Conservation (phyloP, 64 coral and sea anemone species). For the Pocillopora damicornis region DNA sequence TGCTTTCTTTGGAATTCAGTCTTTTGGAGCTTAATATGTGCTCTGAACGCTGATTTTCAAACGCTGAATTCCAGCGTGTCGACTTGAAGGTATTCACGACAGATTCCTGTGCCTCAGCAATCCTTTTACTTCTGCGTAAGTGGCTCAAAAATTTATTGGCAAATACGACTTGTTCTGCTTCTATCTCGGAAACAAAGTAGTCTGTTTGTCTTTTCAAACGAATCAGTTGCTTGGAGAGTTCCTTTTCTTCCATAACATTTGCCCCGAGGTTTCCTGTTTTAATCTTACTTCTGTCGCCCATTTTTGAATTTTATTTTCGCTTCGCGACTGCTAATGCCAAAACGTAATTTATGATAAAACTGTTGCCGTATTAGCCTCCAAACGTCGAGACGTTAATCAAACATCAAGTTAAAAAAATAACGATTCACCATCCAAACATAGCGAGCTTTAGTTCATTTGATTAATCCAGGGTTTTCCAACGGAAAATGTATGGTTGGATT, state of each 20-base stretch:
- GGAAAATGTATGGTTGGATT: too few relatives aligned
- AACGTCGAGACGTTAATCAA: constrained; percentile 1
- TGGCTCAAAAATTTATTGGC: constrained; percentile 70
- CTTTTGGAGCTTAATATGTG: not conserved
- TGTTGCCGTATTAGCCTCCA: not conserved
- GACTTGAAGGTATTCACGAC: constrained; percentile 50
- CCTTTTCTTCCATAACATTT: constrained; percentile 70
- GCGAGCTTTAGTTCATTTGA: not conserved
- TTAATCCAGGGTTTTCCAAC: not conserved
- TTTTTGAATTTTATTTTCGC: not conserved
- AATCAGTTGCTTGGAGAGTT: constrained; percentile 44
- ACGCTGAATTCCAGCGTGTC: constrained; percentile 32
- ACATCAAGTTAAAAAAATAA: constrained; percentile 10
- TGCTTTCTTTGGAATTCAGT: not conserved
- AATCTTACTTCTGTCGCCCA: constrained; percentile 70
- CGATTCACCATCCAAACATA: constrained; percentile 27
- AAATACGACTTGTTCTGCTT: constrained; percentile 46
- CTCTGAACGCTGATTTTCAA: constrained; percentile 18
- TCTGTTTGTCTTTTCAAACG: constrained; percentile 59
- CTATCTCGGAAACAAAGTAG: constrained; percentile 37
- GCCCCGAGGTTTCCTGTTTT: constrained; percentile 60
- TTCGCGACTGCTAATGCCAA: not conserved
- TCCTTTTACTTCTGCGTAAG: constrained; percentile 49
- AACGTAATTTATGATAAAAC: not conserved
- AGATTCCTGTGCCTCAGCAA: constrained; percentile 70